phyloP scores from a whole-genome alignment of 2,797 vertebrate species.

The Ctenopoma kingsleyae region DNA sequence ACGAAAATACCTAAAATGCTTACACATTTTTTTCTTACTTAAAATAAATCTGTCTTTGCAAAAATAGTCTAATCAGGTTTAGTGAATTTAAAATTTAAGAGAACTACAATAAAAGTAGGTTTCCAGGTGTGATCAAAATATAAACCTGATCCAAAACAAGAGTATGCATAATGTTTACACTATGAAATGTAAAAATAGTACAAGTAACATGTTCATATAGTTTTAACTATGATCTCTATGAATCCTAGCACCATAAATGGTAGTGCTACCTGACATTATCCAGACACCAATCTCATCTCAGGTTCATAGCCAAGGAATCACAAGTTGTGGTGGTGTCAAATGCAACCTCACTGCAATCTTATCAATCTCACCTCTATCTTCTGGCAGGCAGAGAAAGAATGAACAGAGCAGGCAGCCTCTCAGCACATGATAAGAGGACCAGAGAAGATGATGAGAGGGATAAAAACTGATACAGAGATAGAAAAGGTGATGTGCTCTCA shows the following conservation, averaged over 20 bases:
- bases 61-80: background rate
- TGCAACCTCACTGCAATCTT: constrained; percentile 56
- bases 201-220: background rate
- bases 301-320: constrained; percentile 50
- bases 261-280: constrained; percentile 37
- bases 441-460: constrained; percentile 62
- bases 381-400: constrained; percentile 31
- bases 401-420: constrained; percentile 48
- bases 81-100: too few relatives aligned
- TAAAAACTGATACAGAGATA: constrained; percentile 59
- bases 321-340: constrained; percentile 53
- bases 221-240: constrained; percentile 14
- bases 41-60: too few relatives aligned
- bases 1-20: background rate
- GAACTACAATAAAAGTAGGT: background rate
- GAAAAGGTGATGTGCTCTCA: constrained; percentile 35
- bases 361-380: constrained; percentile 54
- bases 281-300: constrained; percentile 40
- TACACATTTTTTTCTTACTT: background rate
- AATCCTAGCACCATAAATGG: constrained; percentile 5
- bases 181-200: constrained; percentile 24
- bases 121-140: background rate
- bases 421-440: constrained; percentile 54
- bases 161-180: background rate
- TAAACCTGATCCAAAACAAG: background rate